Evolutionary conservation across 2,797 vertebrate species (phyloP), one percentile per base, ranked within the genome.

Genomic region (Periparus ater): DNA sequence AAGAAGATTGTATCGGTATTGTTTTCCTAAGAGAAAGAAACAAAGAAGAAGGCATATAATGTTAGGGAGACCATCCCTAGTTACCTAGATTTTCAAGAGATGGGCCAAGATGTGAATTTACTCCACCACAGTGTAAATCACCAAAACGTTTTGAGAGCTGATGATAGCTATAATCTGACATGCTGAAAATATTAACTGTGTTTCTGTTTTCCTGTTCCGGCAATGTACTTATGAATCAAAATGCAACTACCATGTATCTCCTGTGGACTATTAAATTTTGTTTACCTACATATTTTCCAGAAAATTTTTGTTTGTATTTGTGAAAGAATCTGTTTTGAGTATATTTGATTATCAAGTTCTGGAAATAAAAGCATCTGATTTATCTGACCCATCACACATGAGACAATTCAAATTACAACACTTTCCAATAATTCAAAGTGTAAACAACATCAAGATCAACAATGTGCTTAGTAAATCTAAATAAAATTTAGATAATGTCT

Each of bases 141-240:
- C 9, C 12, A 22, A 58, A 81, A 48, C 4, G 3, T 2, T 26
- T 55, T 71, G 36, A 66, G 8, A 74, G 19, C 13, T 66, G n/a
- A 18, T 75, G 25, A 25, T 16, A 55, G 6, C 9, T 83, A 11
- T 0, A 0, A 29, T 30, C 25, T 76, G 63, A 58, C 26, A 55
- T 36, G n/a, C 16, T 60, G 61, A 12, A n/a, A 72, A 32, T 3
- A 3, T 40, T 51, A 63, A 4, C 1, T 78, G 14, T 50, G 11
- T 6, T 77, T 66, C 48, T 77, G 20, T 67, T 91, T 80, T 40
- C 13, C 13, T 67, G 17, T 27, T 57, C 34, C 21, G 38, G 1
- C 12, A 55, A 54, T 10, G 4, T 73, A 26, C 13, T 71, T 82
- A 48, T 4, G 10, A 38, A 34, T 63, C 32, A 94, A 85, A 83